phyloP scores from a whole-genome alignment of 1,140 invertebrate species.

The Sweltsa coloradensis region DNA sequence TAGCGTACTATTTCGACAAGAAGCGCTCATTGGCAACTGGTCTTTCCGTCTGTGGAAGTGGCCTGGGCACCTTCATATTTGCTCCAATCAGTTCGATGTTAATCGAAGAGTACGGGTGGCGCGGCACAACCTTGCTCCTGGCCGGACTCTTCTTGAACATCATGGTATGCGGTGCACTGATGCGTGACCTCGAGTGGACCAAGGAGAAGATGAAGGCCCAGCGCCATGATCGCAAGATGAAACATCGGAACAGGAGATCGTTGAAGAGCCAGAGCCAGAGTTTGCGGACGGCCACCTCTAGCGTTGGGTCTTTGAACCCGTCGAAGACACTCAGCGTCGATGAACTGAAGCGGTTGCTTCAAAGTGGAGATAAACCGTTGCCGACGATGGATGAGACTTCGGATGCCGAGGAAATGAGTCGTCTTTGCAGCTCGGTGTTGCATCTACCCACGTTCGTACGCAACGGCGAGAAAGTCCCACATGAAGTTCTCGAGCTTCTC shows the following conservation, averaged over 20 bases:
- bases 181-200: conserved; percentile 70
- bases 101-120: conserved; percentile 70
- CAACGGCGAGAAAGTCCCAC: conserved; percentile 57
- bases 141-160: conserved; percentile 72
- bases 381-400: neutral
- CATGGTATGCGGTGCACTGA: conserved; percentile 72
- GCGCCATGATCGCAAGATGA: conserved; percentile 39
- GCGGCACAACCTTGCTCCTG: conserved; percentile 38
- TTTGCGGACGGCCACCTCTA: neutral
- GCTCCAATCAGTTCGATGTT: conserved; percentile 71
- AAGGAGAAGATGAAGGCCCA: conserved; percentile 38
- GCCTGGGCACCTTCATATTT: conserved; percentile 83
- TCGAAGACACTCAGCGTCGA: neutral
- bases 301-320: neutral
- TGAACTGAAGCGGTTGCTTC: neutral
- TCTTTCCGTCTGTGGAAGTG: conserved; percentile 80
- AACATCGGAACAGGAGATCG: neutral
- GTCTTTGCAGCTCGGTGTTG: conserved; percentile 48
- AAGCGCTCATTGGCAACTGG: conserved; percentile 80
- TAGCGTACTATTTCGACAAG: conserved; percentile 93
- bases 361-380: neutral
- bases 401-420: neutral
- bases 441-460: conserved; percentile 71
- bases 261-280: neutral
- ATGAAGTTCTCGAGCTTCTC: conserved; percentile 48